A percentile compares a stretch with the other conserved stretches of the same genome.
These are phyloP conservation scores for Paralinhomoeus sp. DNA, from an alignment of 2,888 invertebrate genomes.

Conservation along the genomic window DNA sequence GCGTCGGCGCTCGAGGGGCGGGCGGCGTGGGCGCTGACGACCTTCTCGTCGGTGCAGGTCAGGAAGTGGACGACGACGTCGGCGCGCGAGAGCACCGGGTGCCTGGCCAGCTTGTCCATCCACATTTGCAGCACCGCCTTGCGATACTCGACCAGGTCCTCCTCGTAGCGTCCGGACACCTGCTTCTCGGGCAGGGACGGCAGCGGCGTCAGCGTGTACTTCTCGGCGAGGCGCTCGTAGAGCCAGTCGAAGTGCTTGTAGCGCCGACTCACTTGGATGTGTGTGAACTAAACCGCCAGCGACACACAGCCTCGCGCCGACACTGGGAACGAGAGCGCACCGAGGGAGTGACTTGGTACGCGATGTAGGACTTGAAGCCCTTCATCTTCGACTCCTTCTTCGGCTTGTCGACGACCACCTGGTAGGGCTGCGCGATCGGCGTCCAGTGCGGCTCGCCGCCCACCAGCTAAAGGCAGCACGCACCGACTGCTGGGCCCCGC, in stretches of 20 bases:
- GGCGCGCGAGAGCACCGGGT: conserved; percentile 70
- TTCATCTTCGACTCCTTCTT: conserved; percentile 93
- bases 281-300: conserved; percentile 45
- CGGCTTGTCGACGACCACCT: conserved; percentile 69
- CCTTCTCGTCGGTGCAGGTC: conserved; percentile 83
- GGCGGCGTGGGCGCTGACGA: too few relatives aligned
- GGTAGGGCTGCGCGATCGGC: conserved; percentile 46
- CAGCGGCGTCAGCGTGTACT: conserved; percentile 76
- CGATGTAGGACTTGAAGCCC: conserved; percentile 81
- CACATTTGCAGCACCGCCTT: conserved; percentile 80
- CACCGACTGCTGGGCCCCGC: too few relatives aligned
- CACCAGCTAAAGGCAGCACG: too few relatives aligned
- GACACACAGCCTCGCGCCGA: too few relatives aligned
- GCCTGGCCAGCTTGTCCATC: conserved; percentile 82
- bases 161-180: conserved; percentile 85
- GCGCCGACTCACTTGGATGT: conserved; percentile 58
- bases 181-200: conserved; percentile 95
- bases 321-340: conserved; percentile 33
- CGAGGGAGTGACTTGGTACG: conserved; percentile 80
- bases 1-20: too few relatives aligned
- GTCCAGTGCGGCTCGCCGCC: conserved; percentile 55
- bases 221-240: conserved; percentile 70
- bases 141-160: conserved; percentile 80
- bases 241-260: conserved; percentile 99
- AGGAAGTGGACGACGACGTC: conserved; percentile 92